Conservation (phyloP, 30 jellyfish, hydroid and myxozoan genomes). For the Mastigias papua region DNA sequence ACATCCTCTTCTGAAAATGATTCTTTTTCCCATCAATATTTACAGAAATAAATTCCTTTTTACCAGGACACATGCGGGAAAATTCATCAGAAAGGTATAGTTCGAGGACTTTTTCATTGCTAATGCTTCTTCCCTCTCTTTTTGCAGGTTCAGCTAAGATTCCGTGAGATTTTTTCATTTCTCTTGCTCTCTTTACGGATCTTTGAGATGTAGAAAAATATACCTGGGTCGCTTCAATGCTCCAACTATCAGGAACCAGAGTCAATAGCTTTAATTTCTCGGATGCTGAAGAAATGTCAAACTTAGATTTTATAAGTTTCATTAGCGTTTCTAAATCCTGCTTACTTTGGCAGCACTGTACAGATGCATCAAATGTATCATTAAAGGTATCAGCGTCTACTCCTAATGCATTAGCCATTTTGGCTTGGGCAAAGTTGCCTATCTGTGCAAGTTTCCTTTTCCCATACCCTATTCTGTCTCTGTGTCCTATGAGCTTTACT, state of each 20-base stretch:
- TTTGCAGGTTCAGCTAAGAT: constrained; percentile 10
- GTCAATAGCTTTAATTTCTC: constrained; percentile 27
- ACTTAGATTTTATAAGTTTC: constrained; percentile 16
- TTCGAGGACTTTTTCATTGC: constrained; percentile 1
- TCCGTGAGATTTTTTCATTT: constrained; percentile 15
- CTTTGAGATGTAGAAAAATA: neutral
- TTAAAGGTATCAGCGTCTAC: neutral
- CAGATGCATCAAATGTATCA: constrained; percentile 6
- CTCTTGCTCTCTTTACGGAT: constrained; percentile 36
- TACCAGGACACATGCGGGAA: constrained; percentile 25
- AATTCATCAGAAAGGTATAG: constrained; percentile 16
- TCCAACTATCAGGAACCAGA: constrained; percentile 27
- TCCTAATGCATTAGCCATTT: constrained; percentile 9
- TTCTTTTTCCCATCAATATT: constrained; percentile 12
- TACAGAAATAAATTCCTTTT: constrained; percentile 41
- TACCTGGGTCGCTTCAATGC: neutral
- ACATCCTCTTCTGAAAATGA: constrained; percentile 18
- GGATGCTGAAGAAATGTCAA: too few species aligned
- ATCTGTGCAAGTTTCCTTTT: constrained; percentile 23
- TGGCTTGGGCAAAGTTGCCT: constrained; percentile 12
- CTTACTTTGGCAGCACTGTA: constrained; percentile 18
- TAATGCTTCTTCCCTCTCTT: constrained; percentile 10
- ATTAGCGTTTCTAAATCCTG: constrained; percentile 34
- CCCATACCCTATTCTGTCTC: constrained; percentile 40
- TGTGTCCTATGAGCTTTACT: constrained; percentile 7